phyloP scores from a whole-genome alignment of 2,888 invertebrate genomes.

The Apomyelois bistriatella region DNA sequence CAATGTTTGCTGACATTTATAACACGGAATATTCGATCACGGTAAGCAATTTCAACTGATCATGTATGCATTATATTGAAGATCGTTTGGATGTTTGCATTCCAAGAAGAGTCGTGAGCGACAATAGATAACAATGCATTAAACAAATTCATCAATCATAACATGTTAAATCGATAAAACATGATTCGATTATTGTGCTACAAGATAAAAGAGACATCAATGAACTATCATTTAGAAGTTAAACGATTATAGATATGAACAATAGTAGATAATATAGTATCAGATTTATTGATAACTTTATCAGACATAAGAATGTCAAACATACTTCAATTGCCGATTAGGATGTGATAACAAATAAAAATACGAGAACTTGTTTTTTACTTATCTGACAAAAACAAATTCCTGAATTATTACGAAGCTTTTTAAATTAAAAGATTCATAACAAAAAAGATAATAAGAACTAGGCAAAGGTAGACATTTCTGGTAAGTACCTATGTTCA shows the following conservation, averaged over 20 bases:
- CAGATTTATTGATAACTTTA: constrained; percentile 66
- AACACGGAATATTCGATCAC: constrained; percentile 37
- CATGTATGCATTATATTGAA: constrained; percentile 47
- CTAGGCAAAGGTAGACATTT: too few species aligned
- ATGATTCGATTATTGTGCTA: constrained; percentile 39
- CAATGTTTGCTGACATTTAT: constrained; percentile 39
- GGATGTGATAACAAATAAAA: constrained; percentile 60
- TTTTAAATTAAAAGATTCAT: neutral
- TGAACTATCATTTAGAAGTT: constrained; percentile 42
- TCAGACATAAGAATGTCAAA: constrained; percentile 46
- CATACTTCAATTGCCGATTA: constrained; percentile 56
- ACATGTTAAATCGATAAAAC: constrained; percentile 41
- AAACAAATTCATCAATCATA: constrained; percentile 55
- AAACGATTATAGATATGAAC: constrained; percentile 44
- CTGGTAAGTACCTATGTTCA: too few species aligned
- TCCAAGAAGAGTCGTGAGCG: constrained; percentile 43
- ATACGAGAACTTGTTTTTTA: constrained; percentile 49
- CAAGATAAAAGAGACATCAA: constrained; percentile 52
- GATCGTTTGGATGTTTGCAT: constrained; percentile 56
- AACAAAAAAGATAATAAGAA: too few species aligned
- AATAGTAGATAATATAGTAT: constrained; percentile 45
- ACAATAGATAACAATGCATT: constrained; percentile 53
- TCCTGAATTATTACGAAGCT: neutral
- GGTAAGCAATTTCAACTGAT: constrained; percentile 39
- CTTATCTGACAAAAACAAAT: neutral